Percentiles rank a stretch among this genome's conserved stretches.
phyloP scores from a whole-genome alignment of 2,797 vertebrate species.

The Coreius guichenoti region DNA sequence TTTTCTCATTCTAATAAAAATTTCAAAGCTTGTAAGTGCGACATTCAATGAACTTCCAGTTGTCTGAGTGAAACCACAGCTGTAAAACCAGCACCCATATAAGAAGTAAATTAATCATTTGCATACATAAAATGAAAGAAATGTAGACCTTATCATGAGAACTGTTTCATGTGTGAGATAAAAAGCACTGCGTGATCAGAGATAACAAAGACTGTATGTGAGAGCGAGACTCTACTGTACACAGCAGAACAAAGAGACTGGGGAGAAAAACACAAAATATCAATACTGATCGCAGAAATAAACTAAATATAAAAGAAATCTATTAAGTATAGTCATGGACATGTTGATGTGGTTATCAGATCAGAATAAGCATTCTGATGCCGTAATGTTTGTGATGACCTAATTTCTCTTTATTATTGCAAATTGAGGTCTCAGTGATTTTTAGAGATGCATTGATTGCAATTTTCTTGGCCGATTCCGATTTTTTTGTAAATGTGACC shows the following conservation, averaged over 20 bases:
- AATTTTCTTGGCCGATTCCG: no score
- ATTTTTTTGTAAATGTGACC: no score
- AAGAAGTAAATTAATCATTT: conserved; percentile 64
- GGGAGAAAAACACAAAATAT: conserved; percentile 48
- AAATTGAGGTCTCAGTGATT: neutral
- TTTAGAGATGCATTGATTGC: no score
- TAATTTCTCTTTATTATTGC: neutral
- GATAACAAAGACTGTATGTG: conserved; percentile 67
- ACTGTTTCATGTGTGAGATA: conserved; percentile 53
- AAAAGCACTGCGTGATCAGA: conserved; percentile 73
- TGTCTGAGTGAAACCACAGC: conserved; percentile 15
- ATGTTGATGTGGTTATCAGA: neutral
- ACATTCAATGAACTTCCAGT: neutral
- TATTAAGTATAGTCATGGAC: conserved; percentile 55
- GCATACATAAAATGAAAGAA: conserved; percentile 52
- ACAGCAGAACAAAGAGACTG: conserved; percentile 61
- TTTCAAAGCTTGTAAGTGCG: neutral
- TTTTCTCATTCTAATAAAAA: neutral
- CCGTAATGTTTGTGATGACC: neutral
- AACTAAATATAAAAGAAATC: conserved; percentile 61
- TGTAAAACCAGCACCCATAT: conserved; percentile 50
- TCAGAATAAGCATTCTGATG: neutral
- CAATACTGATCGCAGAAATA: conserved; percentile 64
- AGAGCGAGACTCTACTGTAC: conserved; percentile 69
- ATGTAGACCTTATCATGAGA: conserved; percentile 56